Conservation (phyloP, 2,113 vertebrate genomes). For the Myiopsitta monachus region DNA sequence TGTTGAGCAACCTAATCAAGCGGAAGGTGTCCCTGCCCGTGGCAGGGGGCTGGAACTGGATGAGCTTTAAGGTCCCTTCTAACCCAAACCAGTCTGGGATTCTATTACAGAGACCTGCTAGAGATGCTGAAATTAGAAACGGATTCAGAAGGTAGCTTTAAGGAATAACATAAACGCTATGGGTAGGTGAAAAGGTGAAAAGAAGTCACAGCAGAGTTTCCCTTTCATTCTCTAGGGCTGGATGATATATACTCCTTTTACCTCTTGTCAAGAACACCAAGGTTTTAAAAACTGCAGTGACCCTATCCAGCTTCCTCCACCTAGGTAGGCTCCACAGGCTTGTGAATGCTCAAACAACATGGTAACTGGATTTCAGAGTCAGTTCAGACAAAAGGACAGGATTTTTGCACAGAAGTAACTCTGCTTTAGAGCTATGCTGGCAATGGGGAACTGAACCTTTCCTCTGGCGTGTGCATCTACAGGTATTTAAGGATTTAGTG, state of each 20-base stretch:
- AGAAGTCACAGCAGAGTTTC: background rate
- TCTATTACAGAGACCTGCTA: background rate
- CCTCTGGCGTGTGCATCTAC: background rate
- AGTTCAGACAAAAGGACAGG: background rate
- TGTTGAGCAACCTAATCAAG: background rate
- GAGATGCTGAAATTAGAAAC: background rate
- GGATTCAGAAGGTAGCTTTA: background rate
- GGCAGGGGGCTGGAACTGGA: background rate
- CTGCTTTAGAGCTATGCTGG: background rate
- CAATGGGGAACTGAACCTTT: background rate
- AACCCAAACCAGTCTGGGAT: background rate
- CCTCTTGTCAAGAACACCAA: background rate
- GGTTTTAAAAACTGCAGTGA: background rate
- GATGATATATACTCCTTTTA: background rate
- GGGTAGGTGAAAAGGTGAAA: background rate
- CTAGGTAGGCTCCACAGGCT: background rate
- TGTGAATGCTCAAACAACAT: background rate
- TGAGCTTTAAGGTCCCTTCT: background rate
- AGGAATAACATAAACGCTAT: background rate
- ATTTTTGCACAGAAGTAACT: background rate
- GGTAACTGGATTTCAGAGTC: background rate
- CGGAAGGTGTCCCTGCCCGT: background rate
- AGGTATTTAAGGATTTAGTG: background rate
- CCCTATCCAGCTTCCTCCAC: background rate
- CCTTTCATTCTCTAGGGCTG: background rate